Conservation (phyloP, 2,888 invertebrate species). For the Coenonympha arcania region DNA sequence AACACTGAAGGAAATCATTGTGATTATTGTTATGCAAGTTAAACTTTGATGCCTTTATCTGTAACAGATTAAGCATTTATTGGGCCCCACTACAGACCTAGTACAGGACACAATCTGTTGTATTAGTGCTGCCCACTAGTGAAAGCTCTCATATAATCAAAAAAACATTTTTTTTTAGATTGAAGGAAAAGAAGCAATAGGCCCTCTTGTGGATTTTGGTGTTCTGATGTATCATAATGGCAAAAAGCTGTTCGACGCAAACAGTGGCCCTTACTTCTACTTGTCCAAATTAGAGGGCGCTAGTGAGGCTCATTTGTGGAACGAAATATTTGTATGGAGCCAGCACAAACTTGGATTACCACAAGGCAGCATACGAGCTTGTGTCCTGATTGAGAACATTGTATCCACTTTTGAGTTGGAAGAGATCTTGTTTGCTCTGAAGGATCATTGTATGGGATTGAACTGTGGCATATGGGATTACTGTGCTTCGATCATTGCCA, state of each 20-base stretch:
- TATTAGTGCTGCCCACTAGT: no score
- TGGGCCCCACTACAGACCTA: no score
- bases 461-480: slow-evolving; percentile 86
- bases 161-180: slow-evolving; percentile 49
- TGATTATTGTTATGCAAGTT: no score
- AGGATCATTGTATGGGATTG: slow-evolving; percentile 78
- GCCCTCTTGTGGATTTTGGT: slow-evolving; percentile 80
- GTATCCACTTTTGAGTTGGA: slow-evolving; percentile 80
- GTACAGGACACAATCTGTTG: no score
- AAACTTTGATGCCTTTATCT: no score
- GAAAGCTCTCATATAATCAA: no score
- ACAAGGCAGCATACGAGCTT: slow-evolving; percentile 78
- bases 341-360: slow-evolving; percentile 73
- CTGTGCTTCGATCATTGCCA: slow-evolving; percentile 77
- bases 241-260: slow-evolving; percentile 62
- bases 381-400: slow-evolving; percentile 81
- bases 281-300: slow-evolving; percentile 80
- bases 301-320: slow-evolving; percentile 79
- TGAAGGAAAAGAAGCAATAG: slow-evolving; percentile 75
- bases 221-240: slow-evolving; percentile 79
- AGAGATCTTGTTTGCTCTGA: slow-evolving; percentile 78
- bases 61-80: no score
- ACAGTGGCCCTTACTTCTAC: slow-evolving; percentile 80
- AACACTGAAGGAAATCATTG: no score
- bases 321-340: slow-evolving; percentile 78